Evolutionary conservation across 2,113 vertebrate species (phyloP).

Genomic region (Hemichromis elongatus): DNA sequence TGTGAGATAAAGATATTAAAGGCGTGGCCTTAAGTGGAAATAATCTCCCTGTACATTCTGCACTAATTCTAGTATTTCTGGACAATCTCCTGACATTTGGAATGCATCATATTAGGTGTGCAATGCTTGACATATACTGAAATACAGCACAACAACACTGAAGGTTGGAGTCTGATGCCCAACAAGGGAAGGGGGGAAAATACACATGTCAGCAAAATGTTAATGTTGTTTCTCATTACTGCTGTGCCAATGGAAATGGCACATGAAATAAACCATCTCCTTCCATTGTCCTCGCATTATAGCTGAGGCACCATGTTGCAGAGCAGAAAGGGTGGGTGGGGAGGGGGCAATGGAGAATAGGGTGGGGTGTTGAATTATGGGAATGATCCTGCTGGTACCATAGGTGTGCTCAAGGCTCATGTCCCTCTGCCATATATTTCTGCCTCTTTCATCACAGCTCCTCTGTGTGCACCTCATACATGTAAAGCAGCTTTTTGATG

Average conservation of each 20-base stretch:
- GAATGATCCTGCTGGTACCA: neutral
- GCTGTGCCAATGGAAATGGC: slow-evolving; percentile 42
- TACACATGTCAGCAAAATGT: slow-evolving; percentile 71
- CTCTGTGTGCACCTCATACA: slow-evolving; percentile 26
- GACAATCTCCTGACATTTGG: neutral
- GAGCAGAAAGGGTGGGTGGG: neutral
- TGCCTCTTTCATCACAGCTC: slow-evolving; percentile 54
- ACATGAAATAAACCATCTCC: slow-evolving; percentile 61
- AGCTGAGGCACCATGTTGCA: slow-evolving; percentile 3
- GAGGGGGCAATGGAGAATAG: neutral
- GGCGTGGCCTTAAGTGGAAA: neutral
- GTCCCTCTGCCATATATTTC: slow-evolving; percentile 51
- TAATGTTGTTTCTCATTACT: slow-evolving; percentile 68
- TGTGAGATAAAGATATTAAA: neutral
- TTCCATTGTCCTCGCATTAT: slow-evolving; percentile 4
- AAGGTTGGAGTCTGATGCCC: slow-evolving; percentile 16
- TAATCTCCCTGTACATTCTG: neutral
- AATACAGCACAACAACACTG: neutral
- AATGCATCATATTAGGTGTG: neutral
- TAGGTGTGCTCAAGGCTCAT: slow-evolving; percentile 45
- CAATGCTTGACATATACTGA: slow-evolving; percentile 8
- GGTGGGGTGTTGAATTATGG: slow-evolving; percentile 37
- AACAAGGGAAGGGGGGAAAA: neutral
- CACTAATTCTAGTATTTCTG: neutral
- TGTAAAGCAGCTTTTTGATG: slow-evolving; percentile 46